Base-by-base conservation (phyloP, 2,113 vertebrate species). In the Otocyon megalotis region DNA sequence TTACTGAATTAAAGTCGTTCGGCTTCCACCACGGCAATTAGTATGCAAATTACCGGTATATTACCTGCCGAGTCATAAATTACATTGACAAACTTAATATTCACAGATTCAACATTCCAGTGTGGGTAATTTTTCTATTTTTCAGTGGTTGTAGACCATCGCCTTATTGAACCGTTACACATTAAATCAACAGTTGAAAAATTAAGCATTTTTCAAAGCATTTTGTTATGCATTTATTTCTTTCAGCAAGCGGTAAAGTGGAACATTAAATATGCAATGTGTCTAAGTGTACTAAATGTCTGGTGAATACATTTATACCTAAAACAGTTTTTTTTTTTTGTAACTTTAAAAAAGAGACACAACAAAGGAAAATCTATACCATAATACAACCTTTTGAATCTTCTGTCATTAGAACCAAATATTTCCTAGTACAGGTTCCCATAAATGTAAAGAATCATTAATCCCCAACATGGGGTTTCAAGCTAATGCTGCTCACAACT, bases 171-270 rank as follows among this genome's bases (percentile, higher is more conserved):
- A 87, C 22, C 80, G 0, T 32, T 72, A 88, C 74, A 79, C 56
- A 84, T 58, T 94, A 97, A 97, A 80, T 96, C 86, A 98, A 96
- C 83, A 98, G 65, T 91, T 96, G 72, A 97, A 92, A 97, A 98
- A 97, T 95, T 94, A 97, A 94, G 50, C 30, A 88, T 96, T 97
- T 96, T 86, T 48, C 54, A 37, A 69, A 95, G 53, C 84, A 74
- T 95, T 98, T 95, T 85, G 93, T 50, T 89, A 96, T 88, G 77
- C 96, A 82, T 94, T 94, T 56, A 84, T 96, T 97, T 97, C 93
- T 94, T 93, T 96, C 87, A 97, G 60, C 86, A 94, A 84, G n/a
- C 69, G n/a, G 14, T 94, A 86, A 98, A 96, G 74, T 91, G 43
- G 28, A 76, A 94, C 74, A n/a, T 94, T 94, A 95, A 96, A 74